Evolutionary conservation across 2,797 vertebrate genomes (phyloP), one percentile per base, ranked within the genome.

Genomic region (Lates japonicus): DNA sequence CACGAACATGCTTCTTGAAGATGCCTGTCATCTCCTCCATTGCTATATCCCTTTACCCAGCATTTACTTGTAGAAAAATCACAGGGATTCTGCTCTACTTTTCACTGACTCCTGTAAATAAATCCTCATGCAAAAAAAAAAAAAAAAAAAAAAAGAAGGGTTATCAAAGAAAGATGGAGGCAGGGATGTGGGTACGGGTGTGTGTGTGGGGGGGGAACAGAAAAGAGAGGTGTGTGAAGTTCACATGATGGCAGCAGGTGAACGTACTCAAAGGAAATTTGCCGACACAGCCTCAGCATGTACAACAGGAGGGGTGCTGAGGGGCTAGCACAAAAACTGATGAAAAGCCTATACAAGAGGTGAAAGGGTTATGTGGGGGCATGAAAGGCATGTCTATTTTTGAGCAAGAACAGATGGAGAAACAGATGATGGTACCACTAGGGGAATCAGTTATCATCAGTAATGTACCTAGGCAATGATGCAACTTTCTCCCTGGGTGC

Each of bases 371-470:
- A 69, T 25, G 68, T 48, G 67, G 73, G 81, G 83, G 70, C 33
- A 66, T 44, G 55, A 82, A 70, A 87, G 31, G 44, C 35, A 74
- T 19, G 41, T 90, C 76, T 88, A 88, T 92, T 77, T 87, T 79
- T 80, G 76, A 86, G 84, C 14, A 48, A 67, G 82, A 91, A 77
- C 89, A 93, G 92, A 93, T 93, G 87, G 88, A 70, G 46, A 78
- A 84, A 90, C 89, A 94, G 90, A 92, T 82, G 88, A 87, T 58
- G 70, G 74, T 85, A 89, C 80, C 87, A 78, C 70, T 62, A 64
- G 82, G 87, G 87, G 87, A 81, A 79, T 90, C 89, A 93, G 81
- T 91, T 91, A 92, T 92, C 77, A 90, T 90, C 88, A 49, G 68
- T 71, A 81, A 75, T 87, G 77, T 82, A 73, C 65, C 55, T 10